Evolutionary conservation across 2,888 invertebrate species (phyloP).

Genomic region (Cylloceria caligata): DNA sequence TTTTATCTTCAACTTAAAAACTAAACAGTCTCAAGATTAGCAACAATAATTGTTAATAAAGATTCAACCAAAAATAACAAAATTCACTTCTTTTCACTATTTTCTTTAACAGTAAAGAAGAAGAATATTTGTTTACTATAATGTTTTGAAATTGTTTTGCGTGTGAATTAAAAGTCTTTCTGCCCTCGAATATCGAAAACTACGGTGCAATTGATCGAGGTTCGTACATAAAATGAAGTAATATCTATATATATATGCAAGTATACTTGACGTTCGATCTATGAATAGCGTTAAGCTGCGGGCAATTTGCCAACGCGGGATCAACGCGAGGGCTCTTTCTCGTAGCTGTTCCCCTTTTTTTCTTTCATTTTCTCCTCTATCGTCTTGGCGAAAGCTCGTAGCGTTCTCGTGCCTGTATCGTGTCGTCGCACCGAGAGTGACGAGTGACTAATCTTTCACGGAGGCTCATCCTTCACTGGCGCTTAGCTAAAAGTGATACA

Average conservation of each 20-base stretch:
- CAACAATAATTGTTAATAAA: not conserved
- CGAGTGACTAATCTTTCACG: slow-evolving; percentile 11
- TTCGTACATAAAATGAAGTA: not conserved
- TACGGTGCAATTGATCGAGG: slow-evolving; percentile 1
- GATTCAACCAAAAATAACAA: not conserved
- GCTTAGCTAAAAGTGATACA: not conserved
- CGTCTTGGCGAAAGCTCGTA: not conserved
- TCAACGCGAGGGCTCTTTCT: not conserved
- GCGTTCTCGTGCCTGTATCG: not conserved
- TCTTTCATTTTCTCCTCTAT: not conserved
- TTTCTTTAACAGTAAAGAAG: not conserved
- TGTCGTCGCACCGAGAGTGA: slow-evolving; percentile 6
- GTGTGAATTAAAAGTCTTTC: no score
- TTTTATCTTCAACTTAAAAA: not conserved
- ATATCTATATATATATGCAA: not conserved
- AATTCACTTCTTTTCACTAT: no score
- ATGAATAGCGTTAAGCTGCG: slow-evolving; percentile 37
- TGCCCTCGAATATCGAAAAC: no score
- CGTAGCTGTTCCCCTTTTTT: not conserved
- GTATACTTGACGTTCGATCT: slow-evolving; percentile 25
- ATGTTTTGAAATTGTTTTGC: not conserved
- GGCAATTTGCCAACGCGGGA: slow-evolving; percentile 40
- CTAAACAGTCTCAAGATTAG: not conserved
- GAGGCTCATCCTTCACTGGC: not conserved
- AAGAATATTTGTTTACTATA: not conserved